Evolutionary conservation across 2,888 invertebrate genomes (phyloP).

Genomic region (Hylaea fasciaria): DNA sequence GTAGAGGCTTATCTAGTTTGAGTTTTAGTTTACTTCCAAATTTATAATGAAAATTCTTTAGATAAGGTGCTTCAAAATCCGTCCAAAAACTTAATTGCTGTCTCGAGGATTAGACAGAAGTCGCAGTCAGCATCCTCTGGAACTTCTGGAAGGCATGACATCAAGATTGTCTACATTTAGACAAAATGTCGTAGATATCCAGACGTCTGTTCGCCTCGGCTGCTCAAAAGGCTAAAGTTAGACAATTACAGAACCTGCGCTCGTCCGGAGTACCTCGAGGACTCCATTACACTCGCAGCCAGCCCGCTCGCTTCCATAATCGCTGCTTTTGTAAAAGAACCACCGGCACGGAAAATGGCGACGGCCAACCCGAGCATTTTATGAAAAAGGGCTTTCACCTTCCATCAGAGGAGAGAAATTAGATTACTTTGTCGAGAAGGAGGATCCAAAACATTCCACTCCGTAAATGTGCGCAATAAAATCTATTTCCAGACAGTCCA

Average conservation of each 20-base stretch:
- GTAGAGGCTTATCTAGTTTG: too few species aligned
- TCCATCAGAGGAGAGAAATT: constrained; percentile 43
- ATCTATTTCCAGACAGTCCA: constrained; percentile 54
- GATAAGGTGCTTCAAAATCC: too few species aligned
- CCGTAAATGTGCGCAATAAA: constrained; percentile 49
- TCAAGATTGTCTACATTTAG: constrained; percentile 15
- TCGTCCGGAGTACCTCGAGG: constrained; percentile 43
- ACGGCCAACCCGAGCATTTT: constrained; percentile 44
- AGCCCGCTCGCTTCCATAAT: constrained; percentile 51
- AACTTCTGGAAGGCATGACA: too few species aligned
- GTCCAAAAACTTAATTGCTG: too few species aligned
- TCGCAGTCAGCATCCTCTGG: too few species aligned
- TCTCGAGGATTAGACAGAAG: too few species aligned
- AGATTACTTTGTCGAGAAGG: constrained; percentile 37
- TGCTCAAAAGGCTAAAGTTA: constrained; percentile 40
- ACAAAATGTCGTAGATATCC: constrained; percentile 1
- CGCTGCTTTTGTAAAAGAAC: constrained; percentile 55
- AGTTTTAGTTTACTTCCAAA: too few species aligned
- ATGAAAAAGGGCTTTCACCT: constrained; percentile 42
- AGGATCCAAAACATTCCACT: constrained; percentile 35
- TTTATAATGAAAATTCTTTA: too few species aligned
- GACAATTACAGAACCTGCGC: constrained; percentile 43
- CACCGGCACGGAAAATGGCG: constrained; percentile 60
- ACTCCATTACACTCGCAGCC: constrained; percentile 45
- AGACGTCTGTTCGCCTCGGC: constrained; percentile 14